phyloP scores from a whole-genome alignment of 2,888 invertebrate genomes.

The Abrostola tripartita region DNA sequence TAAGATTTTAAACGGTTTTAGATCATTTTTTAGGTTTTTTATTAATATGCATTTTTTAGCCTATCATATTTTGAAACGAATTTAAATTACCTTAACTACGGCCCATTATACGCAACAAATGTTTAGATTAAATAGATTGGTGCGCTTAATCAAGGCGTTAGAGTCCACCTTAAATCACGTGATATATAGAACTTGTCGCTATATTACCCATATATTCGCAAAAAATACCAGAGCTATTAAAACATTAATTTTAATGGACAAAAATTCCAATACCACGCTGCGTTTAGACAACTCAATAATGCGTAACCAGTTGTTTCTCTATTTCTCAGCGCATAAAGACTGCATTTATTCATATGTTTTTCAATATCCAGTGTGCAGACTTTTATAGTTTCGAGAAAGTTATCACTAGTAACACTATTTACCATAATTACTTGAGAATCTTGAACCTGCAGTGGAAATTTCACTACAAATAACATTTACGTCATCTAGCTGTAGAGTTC shows the following conservation, averaged over 20 bases:
- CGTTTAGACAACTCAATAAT: constrained; percentile 33
- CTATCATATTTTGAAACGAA: no score
- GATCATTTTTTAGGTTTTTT: no score
- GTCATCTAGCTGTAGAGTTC: not conserved
- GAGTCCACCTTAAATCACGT: no score
- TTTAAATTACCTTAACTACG: no score
- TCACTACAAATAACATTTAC: constrained; percentile 23
- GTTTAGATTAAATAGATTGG: no score
- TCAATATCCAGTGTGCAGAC: not conserved
- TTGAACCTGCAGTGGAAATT: not conserved
- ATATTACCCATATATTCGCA: no score
- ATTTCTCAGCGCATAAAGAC: constrained; percentile 9
- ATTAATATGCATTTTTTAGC: no score
- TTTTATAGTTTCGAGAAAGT: not conserved
- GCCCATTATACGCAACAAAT: no score
- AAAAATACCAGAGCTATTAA: not conserved
- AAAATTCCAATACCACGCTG: constrained; percentile 14
- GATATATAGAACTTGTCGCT: no score
- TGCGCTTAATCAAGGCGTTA: no score
- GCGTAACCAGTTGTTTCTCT: constrained; percentile 27
- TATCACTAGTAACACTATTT: constrained; percentile 8
- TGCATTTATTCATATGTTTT: constrained; percentile 20
- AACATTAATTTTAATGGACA: not conserved
- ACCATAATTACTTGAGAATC: not conserved
- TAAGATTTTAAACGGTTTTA: no score